A percentile compares a stretch with the other conserved stretches of the same genome.
phyloP scores from a whole-genome alignment of 2,797 vertebrate genomes.

The Labeo calbasu region DNA sequence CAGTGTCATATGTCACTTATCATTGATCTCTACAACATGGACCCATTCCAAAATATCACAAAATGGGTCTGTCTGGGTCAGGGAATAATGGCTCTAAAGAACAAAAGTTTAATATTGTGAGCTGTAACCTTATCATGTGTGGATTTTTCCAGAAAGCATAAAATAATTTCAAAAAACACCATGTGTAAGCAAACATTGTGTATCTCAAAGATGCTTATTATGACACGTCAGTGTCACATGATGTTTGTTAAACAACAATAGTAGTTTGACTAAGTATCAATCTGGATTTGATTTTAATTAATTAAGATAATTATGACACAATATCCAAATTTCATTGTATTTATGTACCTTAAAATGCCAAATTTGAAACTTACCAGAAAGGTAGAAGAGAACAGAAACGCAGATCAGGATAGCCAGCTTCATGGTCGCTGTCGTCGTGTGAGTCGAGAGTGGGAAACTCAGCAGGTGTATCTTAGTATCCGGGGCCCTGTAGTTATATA shows the following conservation, averaged over 20 bases:
- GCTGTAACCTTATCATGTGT: not conserved
- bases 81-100: not conserved
- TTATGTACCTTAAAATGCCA: not conserved
- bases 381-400: constrained; percentile 41
- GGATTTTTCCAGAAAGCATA: not conserved
- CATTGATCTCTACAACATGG: not conserved
- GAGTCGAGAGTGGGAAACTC: constrained; percentile 18
- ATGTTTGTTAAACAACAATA: not conserved
- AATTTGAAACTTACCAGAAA: constrained; percentile 55
- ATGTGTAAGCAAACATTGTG: not conserved
- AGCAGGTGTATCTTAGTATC: constrained; percentile 5
- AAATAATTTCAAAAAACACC: not conserved
- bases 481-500: not conserved
- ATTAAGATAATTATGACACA: not conserved
- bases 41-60: not conserved
- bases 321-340: not conserved
- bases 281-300: not conserved
- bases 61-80: not conserved
- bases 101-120: not conserved
- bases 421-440: constrained; percentile 42
- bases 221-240: not conserved
- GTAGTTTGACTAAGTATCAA: not conserved
- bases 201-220: not conserved
- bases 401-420: constrained; percentile 55
- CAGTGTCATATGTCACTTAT: not conserved